These are phyloP conservation scores for Drosophila quinaria DNA, from an alignment of 2,888 invertebrate species.

Conservation along the genomic window DNA sequence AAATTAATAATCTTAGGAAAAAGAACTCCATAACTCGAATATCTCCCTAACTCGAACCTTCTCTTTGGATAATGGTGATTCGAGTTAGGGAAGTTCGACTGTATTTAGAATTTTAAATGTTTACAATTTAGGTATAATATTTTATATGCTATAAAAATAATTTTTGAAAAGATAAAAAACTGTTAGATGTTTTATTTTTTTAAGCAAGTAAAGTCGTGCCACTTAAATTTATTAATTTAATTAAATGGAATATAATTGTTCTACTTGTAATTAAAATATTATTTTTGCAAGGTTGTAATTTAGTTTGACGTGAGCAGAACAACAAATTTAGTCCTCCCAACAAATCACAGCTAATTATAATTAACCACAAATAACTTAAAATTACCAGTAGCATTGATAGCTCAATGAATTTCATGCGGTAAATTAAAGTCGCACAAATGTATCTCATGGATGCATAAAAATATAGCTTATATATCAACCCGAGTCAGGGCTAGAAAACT, in stretches of 20 bases:
- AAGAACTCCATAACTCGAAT: too few relatives aligned
- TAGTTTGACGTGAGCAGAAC: constrained; percentile 17
- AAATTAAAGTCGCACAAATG: constrained; percentile 25
- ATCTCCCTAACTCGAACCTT: too few relatives aligned
- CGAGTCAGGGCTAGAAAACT: constrained; percentile 29
- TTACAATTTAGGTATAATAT: too few relatives aligned
- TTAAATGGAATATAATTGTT: neutral
- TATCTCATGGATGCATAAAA: constrained; percentile 16
- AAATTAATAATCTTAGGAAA: too few relatives aligned
- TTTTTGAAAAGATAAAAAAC: too few relatives aligned
- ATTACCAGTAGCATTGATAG: constrained; percentile 52
- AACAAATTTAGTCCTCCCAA: neutral
- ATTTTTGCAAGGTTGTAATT: neutral
- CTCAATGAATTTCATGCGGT: constrained; percentile 31
- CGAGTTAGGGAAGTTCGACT: too few relatives aligned
- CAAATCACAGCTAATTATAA: constrained; percentile 26
- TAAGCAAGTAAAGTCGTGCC: neutral
- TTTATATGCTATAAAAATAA: too few relatives aligned
- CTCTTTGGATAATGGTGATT: too few relatives aligned
- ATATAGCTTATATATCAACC: constrained; percentile 9
- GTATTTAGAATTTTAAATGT: too few relatives aligned
- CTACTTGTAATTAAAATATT: neutral
- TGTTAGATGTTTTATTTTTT: neutral
- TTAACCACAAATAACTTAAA: constrained; percentile 35
- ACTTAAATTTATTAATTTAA: neutral